Evolutionary conservation across 2,113 vertebrate genomes (phyloP).

Genomic region (Paradoxurus hermaphroditus): DNA sequence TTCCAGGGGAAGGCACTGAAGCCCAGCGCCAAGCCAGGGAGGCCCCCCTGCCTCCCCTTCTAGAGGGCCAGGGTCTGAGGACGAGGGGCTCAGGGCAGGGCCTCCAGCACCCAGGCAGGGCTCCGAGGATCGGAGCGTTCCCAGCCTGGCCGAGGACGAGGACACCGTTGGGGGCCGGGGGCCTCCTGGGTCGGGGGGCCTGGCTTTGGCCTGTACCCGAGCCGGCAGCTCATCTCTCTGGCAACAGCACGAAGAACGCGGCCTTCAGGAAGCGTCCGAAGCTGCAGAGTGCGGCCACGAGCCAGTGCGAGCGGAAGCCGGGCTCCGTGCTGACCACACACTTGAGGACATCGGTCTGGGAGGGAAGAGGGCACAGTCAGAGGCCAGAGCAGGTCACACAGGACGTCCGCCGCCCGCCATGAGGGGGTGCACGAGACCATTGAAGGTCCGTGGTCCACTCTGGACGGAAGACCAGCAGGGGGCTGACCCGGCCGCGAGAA

Average conservation of each 20-base stretch:
- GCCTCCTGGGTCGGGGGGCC: neutral
- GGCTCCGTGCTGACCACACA: slow-evolving; percentile 94
- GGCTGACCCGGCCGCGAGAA: neutral
- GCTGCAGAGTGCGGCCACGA: slow-evolving; percentile 87
- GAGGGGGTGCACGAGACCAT: neutral
- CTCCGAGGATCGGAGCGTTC: neutral
- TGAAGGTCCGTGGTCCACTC: neutral
- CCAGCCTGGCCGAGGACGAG: neutral
- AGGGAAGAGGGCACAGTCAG: slow-evolving; percentile 44
- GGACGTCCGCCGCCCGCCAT: neutral
- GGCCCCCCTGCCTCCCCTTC: neutral
- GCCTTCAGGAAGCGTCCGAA: slow-evolving; percentile 94
- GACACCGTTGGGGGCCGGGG: neutral
- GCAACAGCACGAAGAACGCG: slow-evolving; percentile 90
- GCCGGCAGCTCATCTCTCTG: slow-evolving; percentile 88
- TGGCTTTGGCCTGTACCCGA: neutral
- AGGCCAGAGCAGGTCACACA: neutral
- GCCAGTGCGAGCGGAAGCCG: slow-evolving; percentile 92
- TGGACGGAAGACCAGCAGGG: neutral
- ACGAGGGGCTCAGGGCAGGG: neutral
- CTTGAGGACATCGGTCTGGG: slow-evolving; percentile 92
- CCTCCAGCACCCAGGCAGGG: neutral
- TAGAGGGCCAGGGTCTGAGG: neutral
- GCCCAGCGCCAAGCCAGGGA: neutral
- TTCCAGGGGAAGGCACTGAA: neutral